These are phyloP conservation scores for Lepus americanus DNA, from an alignment of 2,113 vertebrate genomes.

Conservation along the genomic window DNA sequence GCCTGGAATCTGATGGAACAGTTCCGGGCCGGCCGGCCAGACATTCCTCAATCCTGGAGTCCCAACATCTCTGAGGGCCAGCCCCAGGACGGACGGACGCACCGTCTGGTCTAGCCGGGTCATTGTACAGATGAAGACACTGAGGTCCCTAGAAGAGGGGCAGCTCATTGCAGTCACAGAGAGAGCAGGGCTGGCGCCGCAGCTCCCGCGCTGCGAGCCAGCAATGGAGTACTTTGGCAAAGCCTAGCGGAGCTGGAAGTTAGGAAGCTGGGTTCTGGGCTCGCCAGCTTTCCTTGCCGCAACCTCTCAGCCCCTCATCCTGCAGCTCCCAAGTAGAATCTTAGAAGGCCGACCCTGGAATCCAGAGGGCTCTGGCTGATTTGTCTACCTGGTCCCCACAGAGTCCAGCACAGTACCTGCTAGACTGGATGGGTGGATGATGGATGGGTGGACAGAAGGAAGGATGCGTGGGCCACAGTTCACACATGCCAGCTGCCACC, in stretches of 20 bases:
- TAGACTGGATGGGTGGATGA: neutral
- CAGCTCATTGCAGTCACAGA: neutral
- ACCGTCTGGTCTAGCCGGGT: neutral
- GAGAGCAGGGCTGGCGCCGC: neutral
- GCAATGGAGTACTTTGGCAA: neutral
- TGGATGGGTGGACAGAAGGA: neutral
- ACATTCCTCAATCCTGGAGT: conserved; percentile 61
- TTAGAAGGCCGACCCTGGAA: neutral
- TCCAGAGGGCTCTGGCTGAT: neutral
- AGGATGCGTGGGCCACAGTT: neutral
- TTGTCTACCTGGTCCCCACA: neutral
- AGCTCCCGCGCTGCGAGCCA: neutral
- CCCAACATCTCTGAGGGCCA: conserved; percentile 49
- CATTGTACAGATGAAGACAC: conserved; percentile 45
- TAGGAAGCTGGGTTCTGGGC: neutral
- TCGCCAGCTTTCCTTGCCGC: neutral
- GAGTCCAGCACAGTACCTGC: neutral
- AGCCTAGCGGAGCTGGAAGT: neutral
- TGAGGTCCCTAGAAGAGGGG: neutral
- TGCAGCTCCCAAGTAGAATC: neutral
- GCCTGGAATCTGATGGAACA: conserved; percentile 65
- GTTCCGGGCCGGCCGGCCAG: conserved; percentile 51
- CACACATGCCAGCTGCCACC: neutral
- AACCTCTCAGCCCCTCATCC: neutral
- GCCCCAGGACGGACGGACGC: neutral